A percentile compares a stretch with the other conserved stretches of the same genome.
Evolutionary conservation across 2,797 vertebrate genomes (phyloP).

Genomic region (Forpus xanthops): DNA sequence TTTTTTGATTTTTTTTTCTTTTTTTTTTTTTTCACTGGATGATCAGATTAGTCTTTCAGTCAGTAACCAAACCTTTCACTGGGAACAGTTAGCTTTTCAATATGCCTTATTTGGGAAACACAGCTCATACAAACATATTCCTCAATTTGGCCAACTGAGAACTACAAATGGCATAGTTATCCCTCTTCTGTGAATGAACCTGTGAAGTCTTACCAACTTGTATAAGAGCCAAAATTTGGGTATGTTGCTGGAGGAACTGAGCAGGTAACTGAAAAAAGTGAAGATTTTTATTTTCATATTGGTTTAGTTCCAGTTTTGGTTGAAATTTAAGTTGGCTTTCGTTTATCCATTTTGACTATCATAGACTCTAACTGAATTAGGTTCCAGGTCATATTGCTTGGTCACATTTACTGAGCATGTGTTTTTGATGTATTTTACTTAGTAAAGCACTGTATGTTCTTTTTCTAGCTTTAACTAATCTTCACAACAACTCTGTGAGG

Average conservation of each 20-base stretch:
- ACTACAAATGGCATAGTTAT: background rate
- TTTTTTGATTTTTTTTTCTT: background rate
- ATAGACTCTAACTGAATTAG: constrained; percentile 48
- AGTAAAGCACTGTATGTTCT: background rate
- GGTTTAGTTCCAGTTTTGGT: constrained; percentile 50
- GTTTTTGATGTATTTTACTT: constrained; percentile 61
- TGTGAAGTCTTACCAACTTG: background rate
- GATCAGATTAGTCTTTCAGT: background rate
- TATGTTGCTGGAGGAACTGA: background rate
- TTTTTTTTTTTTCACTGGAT: background rate
- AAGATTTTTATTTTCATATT: background rate
- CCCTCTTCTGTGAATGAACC: background rate
- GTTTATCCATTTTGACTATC: constrained; percentile 49
- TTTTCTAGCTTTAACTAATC: constrained; percentile 42
- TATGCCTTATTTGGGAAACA: background rate
- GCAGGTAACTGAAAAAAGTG: background rate
- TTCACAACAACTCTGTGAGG: constrained; percentile 11
- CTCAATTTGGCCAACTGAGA: background rate
- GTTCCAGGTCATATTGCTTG: constrained; percentile 45
- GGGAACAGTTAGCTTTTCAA: background rate
- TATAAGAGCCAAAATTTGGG: background rate
- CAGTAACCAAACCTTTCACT: background rate
- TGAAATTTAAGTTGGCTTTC: constrained; percentile 45
- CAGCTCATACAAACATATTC: background rate
- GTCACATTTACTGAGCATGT: constrained; percentile 35